These are phyloP conservation scores for Neosalanx taihuensis DNA, from an alignment of 2,797 vertebrate genomes.

Conservation along the genomic window DNA sequence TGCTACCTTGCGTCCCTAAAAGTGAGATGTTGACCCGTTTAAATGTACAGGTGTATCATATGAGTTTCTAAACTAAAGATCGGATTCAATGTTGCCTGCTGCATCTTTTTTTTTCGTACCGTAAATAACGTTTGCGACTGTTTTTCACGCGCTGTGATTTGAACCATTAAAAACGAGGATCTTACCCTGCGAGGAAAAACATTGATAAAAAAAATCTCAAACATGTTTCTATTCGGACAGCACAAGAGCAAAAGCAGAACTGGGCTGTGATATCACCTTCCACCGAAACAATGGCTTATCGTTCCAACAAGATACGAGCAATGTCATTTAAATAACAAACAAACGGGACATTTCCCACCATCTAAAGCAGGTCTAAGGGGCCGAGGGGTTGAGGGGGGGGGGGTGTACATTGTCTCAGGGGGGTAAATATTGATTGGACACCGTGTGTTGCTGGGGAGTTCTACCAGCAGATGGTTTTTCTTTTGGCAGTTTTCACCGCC, in stretches of 20 bases:
- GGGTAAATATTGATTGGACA: conserved; percentile 64
- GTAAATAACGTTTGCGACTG: too few species aligned
- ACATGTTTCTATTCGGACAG: not conserved
- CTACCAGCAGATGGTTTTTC: conserved; percentile 74
- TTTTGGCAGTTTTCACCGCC: conserved; percentile 56
- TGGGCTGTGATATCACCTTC: not conserved
- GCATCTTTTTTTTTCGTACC: too few species aligned
- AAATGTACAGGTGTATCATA: too few species aligned
- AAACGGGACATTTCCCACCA: conserved; percentile 71
- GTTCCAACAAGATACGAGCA: conserved; percentile 23
- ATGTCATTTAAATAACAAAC: conserved; percentile 68
- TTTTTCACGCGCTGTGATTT: too few species aligned
- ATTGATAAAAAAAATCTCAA: not conserved
- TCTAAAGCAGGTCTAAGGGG: conserved; percentile 49
- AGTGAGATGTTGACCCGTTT: not conserved
- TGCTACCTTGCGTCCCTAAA: not conserved
- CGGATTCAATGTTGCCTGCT: too few species aligned
- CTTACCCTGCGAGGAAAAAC: too few species aligned
- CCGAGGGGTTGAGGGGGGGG: not conserved
- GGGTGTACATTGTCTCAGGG: conserved; percentile 1
- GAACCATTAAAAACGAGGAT: too few species aligned
- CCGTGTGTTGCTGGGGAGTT: conserved; percentile 46
- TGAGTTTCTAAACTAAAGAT: too few species aligned
- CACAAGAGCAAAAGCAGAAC: not conserved
- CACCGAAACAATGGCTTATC: not conserved